Conservation (phyloP, 2,888 invertebrate species). For the Parascotia fuliginaria region DNA sequence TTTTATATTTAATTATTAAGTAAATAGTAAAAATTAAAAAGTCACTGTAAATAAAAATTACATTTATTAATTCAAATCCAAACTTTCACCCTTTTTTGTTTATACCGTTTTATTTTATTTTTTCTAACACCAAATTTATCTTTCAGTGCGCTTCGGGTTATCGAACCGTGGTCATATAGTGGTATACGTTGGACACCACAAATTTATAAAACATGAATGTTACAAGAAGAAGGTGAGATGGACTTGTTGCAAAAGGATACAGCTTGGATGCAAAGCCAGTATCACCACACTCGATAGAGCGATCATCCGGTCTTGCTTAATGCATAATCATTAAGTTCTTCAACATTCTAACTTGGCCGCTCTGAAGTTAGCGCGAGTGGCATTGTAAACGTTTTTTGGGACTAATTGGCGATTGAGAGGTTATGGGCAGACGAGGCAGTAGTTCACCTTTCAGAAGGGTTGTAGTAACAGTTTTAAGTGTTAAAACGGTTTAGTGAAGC, state of each 20-base stretch:
- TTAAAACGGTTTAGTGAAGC: too few relatives aligned
- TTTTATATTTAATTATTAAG: too few relatives aligned
- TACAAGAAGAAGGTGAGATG: conserved; percentile 74
- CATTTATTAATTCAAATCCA: too few relatives aligned
- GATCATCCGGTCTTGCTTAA: conserved; percentile 66
- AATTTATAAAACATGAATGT: conserved; percentile 76
- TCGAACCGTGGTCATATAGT: conserved; percentile 73
- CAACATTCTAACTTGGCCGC: too few relatives aligned
- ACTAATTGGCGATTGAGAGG: too few relatives aligned
- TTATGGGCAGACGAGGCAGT: too few relatives aligned
- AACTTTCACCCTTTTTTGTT: neutral
- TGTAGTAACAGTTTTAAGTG: too few relatives aligned
- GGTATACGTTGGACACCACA: conserved; percentile 65
- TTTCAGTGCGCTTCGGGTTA: conserved; percentile 70
- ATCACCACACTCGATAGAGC: conserved; percentile 61
- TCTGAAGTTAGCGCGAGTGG: too few relatives aligned
- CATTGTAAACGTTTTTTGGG: too few relatives aligned
- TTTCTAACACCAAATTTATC: conserved; percentile 11
- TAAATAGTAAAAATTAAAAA: too few relatives aligned
- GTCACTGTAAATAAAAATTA: too few relatives aligned
- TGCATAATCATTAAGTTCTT: conserved; percentile 66
- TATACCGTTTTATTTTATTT: conserved; percentile 17
- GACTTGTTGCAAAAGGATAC: conserved; percentile 73
- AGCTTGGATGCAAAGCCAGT: conserved; percentile 68
- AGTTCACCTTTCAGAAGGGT: too few relatives aligned